phyloP scores from a whole-genome alignment of 2,113 vertebrate genomes.

The Protobothrops mucrosquamatus region DNA sequence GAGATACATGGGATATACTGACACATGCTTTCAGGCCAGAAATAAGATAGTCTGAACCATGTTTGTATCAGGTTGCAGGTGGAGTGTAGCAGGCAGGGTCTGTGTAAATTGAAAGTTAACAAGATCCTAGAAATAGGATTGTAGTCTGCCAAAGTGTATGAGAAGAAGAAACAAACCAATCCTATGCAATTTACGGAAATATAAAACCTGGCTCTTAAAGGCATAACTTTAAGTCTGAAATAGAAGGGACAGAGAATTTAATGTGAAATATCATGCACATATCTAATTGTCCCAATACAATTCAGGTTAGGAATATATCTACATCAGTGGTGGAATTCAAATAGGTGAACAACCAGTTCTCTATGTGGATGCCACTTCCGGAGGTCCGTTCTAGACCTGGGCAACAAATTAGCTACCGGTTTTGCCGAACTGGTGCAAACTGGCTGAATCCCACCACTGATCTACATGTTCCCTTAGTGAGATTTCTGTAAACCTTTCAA shows the following conservation, averaged over 20 bases:
- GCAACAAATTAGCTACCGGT: too few relatives aligned
- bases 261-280: background rate
- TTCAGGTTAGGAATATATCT: conserved; percentile 16
- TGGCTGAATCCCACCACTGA: too few relatives aligned
- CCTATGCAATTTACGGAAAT: background rate
- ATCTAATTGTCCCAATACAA: background rate
- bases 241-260: background rate
- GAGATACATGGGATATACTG: background rate
- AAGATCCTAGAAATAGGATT: background rate
- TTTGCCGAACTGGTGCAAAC: too few relatives aligned
- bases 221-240: background rate
- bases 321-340: background rate
- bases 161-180: background rate
- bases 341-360: too few relatives aligned
- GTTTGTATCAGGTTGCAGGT: background rate
- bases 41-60: background rate
- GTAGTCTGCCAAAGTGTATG: background rate
- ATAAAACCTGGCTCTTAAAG: background rate
- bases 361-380: too few relatives aligned
- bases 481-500: background rate
- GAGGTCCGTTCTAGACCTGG: too few relatives aligned
- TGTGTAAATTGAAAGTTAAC: background rate
- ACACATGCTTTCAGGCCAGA: background rate
- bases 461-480: conserved; percentile 12
- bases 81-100: background rate